A percentile compares a stretch with the other conserved stretches of the same genome.
Conservation (phyloP, 2,888 invertebrate genomes). For the Spilarctia lutea region DNA sequence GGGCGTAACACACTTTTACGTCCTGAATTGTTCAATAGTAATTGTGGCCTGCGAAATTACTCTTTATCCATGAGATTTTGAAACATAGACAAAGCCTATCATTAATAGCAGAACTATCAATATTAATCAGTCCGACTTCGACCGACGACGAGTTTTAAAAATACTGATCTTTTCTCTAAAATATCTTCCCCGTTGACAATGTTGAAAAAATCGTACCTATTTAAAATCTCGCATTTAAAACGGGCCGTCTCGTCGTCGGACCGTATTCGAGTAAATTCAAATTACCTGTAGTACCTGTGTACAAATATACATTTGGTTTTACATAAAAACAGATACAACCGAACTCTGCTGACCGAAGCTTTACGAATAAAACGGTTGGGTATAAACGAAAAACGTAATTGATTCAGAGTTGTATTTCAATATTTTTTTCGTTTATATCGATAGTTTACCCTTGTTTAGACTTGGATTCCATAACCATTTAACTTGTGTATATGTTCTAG, state of each 20-base stretch:
- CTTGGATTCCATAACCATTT: not conserved
- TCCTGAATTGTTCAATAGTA: too few relatives aligned
- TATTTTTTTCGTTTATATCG: not conserved
- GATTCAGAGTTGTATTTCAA: slow-evolving; percentile 14
- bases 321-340: slow-evolving; percentile 50
- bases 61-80: too few relatives aligned
- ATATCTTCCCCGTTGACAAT: slow-evolving; percentile 25
- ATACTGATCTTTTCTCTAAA: not conserved
- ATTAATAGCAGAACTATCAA: too few relatives aligned
- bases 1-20: too few relatives aligned
- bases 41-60: too few relatives aligned
- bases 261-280: slow-evolving; percentile 52
- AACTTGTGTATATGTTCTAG: too few relatives aligned
- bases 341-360: slow-evolving; percentile 1
- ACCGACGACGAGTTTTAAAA: too few relatives aligned
- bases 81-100: too few relatives aligned
- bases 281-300: too few relatives aligned
- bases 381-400: slow-evolving; percentile 2
- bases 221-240: slow-evolving; percentile 51
- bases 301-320: slow-evolving; percentile 54
- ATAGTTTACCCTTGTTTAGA: not conserved
- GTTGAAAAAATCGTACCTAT: slow-evolving; percentile 37
- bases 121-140: too few relatives aligned
- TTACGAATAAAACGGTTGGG: slow-evolving; percentile 3
- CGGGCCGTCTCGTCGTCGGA: slow-evolving; percentile 38